Percentiles rank a stretch among this genome's conserved stretches.
phyloP scores from a whole-genome alignment of 2,888 invertebrate genomes.

The Noctua fimbriata region DNA sequence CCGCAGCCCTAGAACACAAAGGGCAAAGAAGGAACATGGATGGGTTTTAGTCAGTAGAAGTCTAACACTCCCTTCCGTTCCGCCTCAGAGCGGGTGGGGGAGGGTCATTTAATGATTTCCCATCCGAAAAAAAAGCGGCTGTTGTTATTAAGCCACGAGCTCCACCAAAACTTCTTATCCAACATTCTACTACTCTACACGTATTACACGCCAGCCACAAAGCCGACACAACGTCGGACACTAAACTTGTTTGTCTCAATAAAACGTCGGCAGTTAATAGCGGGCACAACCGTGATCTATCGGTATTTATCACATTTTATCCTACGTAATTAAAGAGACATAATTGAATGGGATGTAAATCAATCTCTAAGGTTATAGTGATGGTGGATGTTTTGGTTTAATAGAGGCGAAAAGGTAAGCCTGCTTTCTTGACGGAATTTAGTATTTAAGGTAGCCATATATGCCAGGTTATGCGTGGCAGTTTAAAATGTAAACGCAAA shows the following conservation, averaged over 20 bases:
- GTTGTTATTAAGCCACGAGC: too few species aligned
- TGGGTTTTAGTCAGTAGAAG: too few species aligned
- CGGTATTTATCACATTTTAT: constrained; percentile 64
- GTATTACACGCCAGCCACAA: constrained; percentile 46
- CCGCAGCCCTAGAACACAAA: too few species aligned
- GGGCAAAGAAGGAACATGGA: too few species aligned
- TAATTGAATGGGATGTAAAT: constrained; percentile 63
- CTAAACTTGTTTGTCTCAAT: constrained; percentile 72
- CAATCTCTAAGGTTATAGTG: constrained; percentile 39
- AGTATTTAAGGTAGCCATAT: neutral
- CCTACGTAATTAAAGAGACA: constrained; percentile 60
- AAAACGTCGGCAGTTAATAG: constrained; percentile 68
- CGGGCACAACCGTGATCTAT: constrained; percentile 66
- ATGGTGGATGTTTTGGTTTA: neutral
- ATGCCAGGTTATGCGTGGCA: too few species aligned
- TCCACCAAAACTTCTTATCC: constrained; percentile 23
- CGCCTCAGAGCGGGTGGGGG: too few species aligned
- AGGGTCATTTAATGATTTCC: too few species aligned
- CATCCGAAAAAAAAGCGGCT: too few species aligned
- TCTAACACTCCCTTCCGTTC: too few species aligned
- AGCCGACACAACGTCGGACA: constrained; percentile 60
- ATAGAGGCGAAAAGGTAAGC: neutral
- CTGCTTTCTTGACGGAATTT: neutral
- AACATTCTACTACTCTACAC: neutral
- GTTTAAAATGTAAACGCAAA: too few species aligned